phyloP scores from a whole-genome alignment of 1,140 invertebrate species.

The Gryon sp. region DNA sequence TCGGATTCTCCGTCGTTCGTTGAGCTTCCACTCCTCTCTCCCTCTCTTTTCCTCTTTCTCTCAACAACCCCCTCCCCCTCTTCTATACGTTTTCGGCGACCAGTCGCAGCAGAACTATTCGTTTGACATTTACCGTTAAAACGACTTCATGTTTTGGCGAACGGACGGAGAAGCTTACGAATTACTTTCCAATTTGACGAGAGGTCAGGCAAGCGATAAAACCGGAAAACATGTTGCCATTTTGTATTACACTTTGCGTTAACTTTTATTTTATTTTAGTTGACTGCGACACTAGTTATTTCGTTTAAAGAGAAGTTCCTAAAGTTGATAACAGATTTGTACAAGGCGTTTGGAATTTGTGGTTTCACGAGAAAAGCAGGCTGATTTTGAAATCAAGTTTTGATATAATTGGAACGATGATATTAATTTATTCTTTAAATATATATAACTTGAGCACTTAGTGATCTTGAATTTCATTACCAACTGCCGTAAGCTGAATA shows the following conservation, averaged over 20 bases:
- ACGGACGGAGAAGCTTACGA: conserved; percentile 31
- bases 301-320: too few relatives aligned
- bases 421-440: conserved; percentile 55
- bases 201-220: conserved; percentile 11
- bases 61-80: background rate
- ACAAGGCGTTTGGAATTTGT: too few relatives aligned
- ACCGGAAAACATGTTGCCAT: background rate
- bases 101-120: conserved; percentile 34
- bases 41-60: background rate
- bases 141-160: conserved; percentile 36
- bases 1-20: conserved; percentile 9
- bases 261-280: conserved; percentile 3
- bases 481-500: conserved; percentile 38
- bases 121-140: conserved; percentile 46
- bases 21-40: background rate
- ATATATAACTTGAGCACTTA: conserved; percentile 29
- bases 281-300: background rate
- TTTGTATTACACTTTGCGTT: conserved; percentile 9
- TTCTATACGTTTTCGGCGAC: conserved; percentile 12
- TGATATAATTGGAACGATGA: conserved; percentile 1
- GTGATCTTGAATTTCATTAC: conserved; percentile 40
- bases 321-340: too few relatives aligned
- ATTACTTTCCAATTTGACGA: conserved; percentile 54
- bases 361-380: too few relatives aligned
- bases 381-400: conserved; percentile 15